Conservation (phyloP, 2,888 invertebrate species). For the Oligia strigilis region DNA sequence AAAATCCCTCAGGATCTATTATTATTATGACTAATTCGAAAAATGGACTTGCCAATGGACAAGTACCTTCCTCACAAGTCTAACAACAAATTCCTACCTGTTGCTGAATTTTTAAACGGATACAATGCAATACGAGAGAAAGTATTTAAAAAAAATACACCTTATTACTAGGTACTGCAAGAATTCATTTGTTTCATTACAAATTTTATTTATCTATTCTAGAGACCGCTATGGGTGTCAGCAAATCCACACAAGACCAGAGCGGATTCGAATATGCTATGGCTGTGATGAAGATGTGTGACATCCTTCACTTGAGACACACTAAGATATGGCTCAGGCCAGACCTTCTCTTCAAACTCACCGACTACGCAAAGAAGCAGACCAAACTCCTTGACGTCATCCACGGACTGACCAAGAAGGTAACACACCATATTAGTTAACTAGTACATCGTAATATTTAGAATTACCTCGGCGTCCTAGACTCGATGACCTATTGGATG, state of each 20-base stretch:
- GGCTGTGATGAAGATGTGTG: conserved; percentile 97
- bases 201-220: conserved; percentile 65
- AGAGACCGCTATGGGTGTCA: conserved; percentile 97
- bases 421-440: conserved; percentile 69
- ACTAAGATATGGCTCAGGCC: conserved; percentile 95
- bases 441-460: conserved; percentile 6
- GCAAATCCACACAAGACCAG: conserved; percentile 94
- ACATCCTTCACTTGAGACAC: conserved; percentile 95
- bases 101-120: neutral
- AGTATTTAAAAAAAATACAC: neutral
- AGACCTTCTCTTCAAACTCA: conserved; percentile 94
- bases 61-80: neutral
- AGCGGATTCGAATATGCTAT: conserved; percentile 96
- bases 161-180: neutral
- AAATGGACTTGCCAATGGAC: neutral
- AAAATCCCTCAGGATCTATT: neutral
- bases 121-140: neutral
- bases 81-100: neutral
- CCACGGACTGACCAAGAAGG: conserved; percentile 95
- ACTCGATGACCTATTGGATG: conserved; percentile 47
- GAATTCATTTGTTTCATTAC: neutral
- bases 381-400: conserved; percentile 94
- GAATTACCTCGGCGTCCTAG: conserved; percentile 35
- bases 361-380: conserved; percentile 94
- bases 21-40: neutral